Base-by-base conservation (phyloP, 2,113 vertebrate species). In the Pithys albifrons region DNA sequence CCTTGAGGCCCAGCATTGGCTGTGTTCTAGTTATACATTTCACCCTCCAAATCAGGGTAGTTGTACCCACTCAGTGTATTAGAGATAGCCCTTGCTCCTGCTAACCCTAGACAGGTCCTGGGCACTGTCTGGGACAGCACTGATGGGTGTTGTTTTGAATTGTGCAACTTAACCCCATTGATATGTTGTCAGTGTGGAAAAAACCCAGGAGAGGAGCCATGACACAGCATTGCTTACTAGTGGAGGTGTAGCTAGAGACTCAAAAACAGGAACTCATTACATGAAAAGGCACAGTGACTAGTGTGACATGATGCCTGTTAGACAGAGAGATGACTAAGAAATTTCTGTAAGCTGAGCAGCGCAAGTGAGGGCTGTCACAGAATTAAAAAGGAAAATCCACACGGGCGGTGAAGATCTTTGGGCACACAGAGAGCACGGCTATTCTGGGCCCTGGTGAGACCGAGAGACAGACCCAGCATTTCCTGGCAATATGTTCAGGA, bases 251-350 rank as follows among this genome's bases (percentile, higher is more conserved):
- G 51, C 52, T 29, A 43, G 28, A 41, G 19, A 12, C 8, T 17
- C 5, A 5, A 59, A 91, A 57, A 1, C 37, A 79, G 62, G 41
- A 52, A 28, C 11, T 9, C 1, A 1, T 37, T 19, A 61, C 15
- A 4, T 0, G 1, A 52, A 84, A 49, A 74, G 61, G 18, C 29
- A 33, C 39, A 69, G 39, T 0, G 10, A 39, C 29, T 0, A 0
- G 6, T 81, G 41, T 78, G 73, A 72, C 76, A 69, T 46, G 58
- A 24, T 23, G 6, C 54, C 69, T 87, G 43, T 27, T 24, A 71
- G 72, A 66, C n/a, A 75, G 52, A 67, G 46, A 73, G 67, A 70
- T 92, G 46, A 74, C 51, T 86, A 69, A 89, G 57, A 92, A 57
- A 65, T 46, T 31, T 54, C 28, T 64, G 27, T 67, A 59, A 66